Base-by-base conservation (phyloP, 2,888 invertebrate species). In the Formica aserva region DNA sequence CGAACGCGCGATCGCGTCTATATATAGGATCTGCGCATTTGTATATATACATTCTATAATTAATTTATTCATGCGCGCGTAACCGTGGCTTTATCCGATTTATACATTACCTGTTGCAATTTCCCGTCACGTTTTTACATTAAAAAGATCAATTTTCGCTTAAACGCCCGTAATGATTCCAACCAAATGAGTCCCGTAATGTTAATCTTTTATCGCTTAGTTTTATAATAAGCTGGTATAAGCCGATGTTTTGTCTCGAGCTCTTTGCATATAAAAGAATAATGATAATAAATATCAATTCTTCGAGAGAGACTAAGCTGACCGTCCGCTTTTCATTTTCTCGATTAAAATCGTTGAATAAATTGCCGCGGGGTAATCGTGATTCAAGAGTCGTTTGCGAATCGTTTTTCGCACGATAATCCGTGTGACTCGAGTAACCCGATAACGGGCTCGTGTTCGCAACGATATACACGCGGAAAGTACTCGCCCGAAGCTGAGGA, bases 401-500 rank as follows among this genome's bases (percentile, higher is more conserved):
- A 15, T 41, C 77, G 41, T 29, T 29, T 78, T 69, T 69, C 57
- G 38, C 77, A 22, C 77, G 41, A 55, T 55, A 6, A 74, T 41
- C 41, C 60, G 35, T 38, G 62, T 26, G 55, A 69, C 41, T 78
- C 57, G 22, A 22, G 57, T 41, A 69, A 78, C 52, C 18, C 41
- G 78, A 72, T 80, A 80, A 41, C 72, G 60, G 22, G 26, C 41
- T 80, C 81, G 77, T 63, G 77, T n/a, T 63, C 62, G 63, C 63
- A 48, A 75, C 60, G 72, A 32, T 18, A 35, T 26, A 41, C 15
- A 38, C 67, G 22, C 66, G 57, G 63, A 78, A 80, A 82, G 77
- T 41, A 55, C 3, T 76, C 81, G 48, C 74, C 60, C 72, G 86
- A 86, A 63, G 77, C 84, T 65, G 83, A 66, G 85, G 84, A 91